phyloP scores from a whole-genome alignment of 2,888 invertebrate species.

The Hypolimnas misippus region DNA sequence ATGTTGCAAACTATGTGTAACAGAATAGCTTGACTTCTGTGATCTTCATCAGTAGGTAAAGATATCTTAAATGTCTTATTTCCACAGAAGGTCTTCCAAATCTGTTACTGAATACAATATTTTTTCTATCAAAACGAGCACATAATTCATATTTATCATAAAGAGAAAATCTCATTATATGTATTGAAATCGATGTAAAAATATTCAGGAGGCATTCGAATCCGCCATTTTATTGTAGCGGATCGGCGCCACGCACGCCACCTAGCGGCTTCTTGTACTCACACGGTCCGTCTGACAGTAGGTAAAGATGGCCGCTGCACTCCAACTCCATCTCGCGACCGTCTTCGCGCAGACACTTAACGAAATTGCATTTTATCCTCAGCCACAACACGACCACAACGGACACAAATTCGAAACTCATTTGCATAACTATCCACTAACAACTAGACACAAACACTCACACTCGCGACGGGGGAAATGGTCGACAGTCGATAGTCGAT shows the following conservation, averaged over 20 bases:
- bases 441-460: conserved; percentile 7
- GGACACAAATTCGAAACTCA: conserved; percentile 54
- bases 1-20: too few relatives aligned
- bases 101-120: neutral
- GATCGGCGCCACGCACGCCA: conserved; percentile 74
- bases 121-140: neutral
- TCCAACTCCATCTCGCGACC: conserved; percentile 45
- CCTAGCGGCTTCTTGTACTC: conserved; percentile 67
- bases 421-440: conserved; percentile 55
- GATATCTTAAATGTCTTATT: neutral
- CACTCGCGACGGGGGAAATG: conserved; percentile 4
- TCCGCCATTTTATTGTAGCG: conserved; percentile 66
- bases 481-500: neutral
- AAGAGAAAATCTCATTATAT: conserved; percentile 18
- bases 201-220: conserved; percentile 70
- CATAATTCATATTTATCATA: conserved; percentile 5
- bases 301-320: conserved; percentile 64
- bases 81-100: neutral
- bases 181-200: conserved; percentile 63
- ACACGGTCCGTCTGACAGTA: conserved; percentile 64
- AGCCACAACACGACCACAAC: conserved; percentile 45
- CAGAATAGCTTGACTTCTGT: too few relatives aligned
- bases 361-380: conserved; percentile 58
- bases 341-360: conserved; percentile 52
- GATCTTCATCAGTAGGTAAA: neutral